Conservation (phyloP, 2,888 invertebrate species). For the Meghimatium bilineatum region DNA sequence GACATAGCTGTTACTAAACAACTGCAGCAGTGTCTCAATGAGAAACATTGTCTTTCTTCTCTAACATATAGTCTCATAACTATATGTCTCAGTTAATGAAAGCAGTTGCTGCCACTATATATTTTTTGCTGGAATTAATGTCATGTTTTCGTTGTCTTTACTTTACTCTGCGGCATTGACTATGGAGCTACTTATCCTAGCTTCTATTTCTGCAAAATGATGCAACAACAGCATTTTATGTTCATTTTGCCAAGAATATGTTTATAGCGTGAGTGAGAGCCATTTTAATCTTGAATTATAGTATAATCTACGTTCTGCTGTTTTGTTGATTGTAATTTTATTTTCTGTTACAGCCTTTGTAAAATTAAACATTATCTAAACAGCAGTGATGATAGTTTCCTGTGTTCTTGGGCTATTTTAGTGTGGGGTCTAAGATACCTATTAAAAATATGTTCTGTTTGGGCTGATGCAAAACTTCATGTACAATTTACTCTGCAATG, state of each 20-base stretch:
- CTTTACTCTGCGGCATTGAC: not conserved
- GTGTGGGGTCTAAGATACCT: too few species aligned
- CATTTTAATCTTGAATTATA: conserved; percentile 2
- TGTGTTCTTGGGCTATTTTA: not conserved
- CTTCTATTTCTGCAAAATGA: not conserved
- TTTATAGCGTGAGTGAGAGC: not conserved
- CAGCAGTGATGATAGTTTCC: not conserved
- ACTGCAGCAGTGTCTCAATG: too few species aligned
- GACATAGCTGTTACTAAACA: too few species aligned
- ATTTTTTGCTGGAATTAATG: not conserved
- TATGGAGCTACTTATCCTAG: not conserved
- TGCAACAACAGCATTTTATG: not conserved
- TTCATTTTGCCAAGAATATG: not conserved
- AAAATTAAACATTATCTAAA: conserved; percentile 13
- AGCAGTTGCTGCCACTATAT: too few species aligned
- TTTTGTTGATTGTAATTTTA: conserved; percentile 16
- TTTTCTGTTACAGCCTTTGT: conserved; percentile 19
- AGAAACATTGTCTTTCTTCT: too few species aligned
- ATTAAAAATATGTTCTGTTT: too few species aligned
- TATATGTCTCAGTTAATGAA: too few species aligned
- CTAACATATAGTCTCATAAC: too few species aligned
- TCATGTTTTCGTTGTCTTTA: not conserved
- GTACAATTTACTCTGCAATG: too few species aligned
- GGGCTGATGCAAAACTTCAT: too few species aligned
- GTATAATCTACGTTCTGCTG: conserved; percentile 23